Percentiles rank a stretch among this genome's conserved stretches.
phyloP scores from a whole-genome alignment of 2,113 vertebrate genomes.

The Atlantisia rogersi region DNA sequence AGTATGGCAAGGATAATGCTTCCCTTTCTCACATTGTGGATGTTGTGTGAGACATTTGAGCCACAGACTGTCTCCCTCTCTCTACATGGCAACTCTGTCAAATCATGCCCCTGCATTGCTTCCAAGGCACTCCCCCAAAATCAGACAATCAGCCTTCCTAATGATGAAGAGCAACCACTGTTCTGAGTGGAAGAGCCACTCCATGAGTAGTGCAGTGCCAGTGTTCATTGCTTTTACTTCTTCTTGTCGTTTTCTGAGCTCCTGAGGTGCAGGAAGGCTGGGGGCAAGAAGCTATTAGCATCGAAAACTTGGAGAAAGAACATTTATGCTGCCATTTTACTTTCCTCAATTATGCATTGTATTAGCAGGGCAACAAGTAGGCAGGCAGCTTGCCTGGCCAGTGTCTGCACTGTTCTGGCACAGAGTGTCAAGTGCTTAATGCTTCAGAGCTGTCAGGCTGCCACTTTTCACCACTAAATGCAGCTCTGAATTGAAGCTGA shows the following conservation, averaged over 20 bases:
- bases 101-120: background rate
- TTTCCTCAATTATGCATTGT: background rate
- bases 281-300: background rate
- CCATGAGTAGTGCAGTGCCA: background rate
- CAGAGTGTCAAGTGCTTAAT: background rate
- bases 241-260: background rate
- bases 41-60: background rate
- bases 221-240: constrained; percentile 3
- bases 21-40: background rate
- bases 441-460: constrained; percentile 21
- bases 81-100: background rate
- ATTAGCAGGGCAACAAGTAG: background rate
- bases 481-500: constrained; percentile 14
- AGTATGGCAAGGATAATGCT: background rate
- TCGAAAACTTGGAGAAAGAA: background rate
- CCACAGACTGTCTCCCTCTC: background rate
- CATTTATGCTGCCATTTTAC: background rate
- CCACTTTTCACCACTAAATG: background rate
- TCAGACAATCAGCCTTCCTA: background rate
- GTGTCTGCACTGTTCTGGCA: background rate
- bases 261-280: background rate
- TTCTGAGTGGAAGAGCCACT: background rate
- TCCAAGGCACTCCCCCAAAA: background rate
- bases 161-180: background rate
- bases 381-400: constrained; percentile 5